phyloP scores from a whole-genome alignment of 2,888 invertebrate genomes.

The Chesias legatella region DNA sequence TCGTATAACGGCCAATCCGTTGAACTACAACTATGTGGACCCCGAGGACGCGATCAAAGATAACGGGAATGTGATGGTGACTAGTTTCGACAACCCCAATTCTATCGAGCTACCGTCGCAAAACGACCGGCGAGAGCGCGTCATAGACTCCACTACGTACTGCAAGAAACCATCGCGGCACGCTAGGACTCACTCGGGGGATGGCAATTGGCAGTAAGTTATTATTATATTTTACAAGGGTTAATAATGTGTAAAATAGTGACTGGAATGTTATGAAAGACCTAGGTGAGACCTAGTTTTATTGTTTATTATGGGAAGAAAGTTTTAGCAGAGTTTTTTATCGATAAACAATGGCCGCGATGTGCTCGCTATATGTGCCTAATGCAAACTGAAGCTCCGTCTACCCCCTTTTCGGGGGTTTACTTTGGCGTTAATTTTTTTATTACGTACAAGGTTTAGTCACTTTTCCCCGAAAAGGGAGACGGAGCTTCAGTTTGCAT shows the following conservation, averaged over 20 bases:
- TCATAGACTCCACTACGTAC: slow-evolving; percentile 85
- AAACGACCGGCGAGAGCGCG: slow-evolving; percentile 53
- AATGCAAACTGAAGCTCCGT: too few relatives aligned
- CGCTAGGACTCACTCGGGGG: slow-evolving; percentile 60
- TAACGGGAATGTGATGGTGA: slow-evolving; percentile 78
- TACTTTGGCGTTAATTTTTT: too few relatives aligned
- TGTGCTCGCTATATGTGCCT: too few relatives aligned
- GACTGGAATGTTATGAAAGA: neutral
- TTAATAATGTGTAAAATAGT: too few relatives aligned
- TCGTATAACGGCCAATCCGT: slow-evolving; percentile 89
- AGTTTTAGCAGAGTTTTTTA: too few relatives aligned
- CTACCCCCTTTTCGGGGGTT: too few relatives aligned
- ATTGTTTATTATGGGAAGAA: too few relatives aligned
- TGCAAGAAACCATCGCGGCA: slow-evolving; percentile 81
- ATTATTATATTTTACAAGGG: slow-evolving; percentile 29
- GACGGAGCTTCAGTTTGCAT: too few relatives aligned
- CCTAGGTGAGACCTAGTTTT: neutral
- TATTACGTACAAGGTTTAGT: too few relatives aligned
- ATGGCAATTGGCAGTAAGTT: slow-evolving; percentile 77
- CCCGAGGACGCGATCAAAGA: slow-evolving; percentile 82
- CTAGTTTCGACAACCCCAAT: slow-evolving; percentile 88
- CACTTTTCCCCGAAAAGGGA: too few relatives aligned
- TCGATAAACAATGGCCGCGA: too few relatives aligned
- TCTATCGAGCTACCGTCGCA: slow-evolving; percentile 84
- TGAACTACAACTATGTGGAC: slow-evolving; percentile 85